Evolutionary conservation across 2,113 vertebrate genomes (phyloP), one percentile per base, ranked within the genome.

Genomic region (Cygnus atratus): DNA sequence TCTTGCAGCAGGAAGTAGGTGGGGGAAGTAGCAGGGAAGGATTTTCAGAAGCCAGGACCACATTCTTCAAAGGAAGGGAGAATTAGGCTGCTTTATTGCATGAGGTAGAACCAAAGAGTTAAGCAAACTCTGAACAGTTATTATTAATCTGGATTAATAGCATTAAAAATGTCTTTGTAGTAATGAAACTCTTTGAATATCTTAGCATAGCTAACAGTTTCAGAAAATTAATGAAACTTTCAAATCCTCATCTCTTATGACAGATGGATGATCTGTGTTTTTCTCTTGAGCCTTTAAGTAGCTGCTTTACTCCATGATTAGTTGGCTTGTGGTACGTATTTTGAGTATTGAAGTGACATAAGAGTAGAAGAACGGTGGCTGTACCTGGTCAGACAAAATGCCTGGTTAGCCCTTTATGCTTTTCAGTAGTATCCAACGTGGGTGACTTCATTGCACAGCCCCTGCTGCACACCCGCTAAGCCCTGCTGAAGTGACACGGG

Each of bases 151-250:
- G 70, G 87, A 87, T 95, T 95, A 86, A 77, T 11, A 88, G 28
- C 13, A 77, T 93, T 71, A 90, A 93, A 95, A 93, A 72, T 13
- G 20, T 88, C 83, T 95, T 95, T 87, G 76, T 97, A 86, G 48
- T 86, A 95, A 75, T 67, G 37, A 93, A 93, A 67, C 61, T 61
- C 71, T 76, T 83, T 67, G 50, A 84, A 79, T 94, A 76, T 75
- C 33, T 92, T 91, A 75, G 48, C 54, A 31, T 35, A 72, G 48
- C 26, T 82, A 81, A 72, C 2, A 1, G 26, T 91, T 95, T 93
- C 57, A 88, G 84, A 71, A 96, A 86, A 94, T 59, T 84, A 93
- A 72, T 63, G 50, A 81, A 81, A 81, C 67, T 88, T 94, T 92
- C 68, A 92, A 93, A 78, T 93, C 80, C 73, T 87, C 37, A 43